Evolutionary conservation across 2,888 invertebrate genomes (phyloP).

Genomic region (Drosophila anomalata): DNA sequence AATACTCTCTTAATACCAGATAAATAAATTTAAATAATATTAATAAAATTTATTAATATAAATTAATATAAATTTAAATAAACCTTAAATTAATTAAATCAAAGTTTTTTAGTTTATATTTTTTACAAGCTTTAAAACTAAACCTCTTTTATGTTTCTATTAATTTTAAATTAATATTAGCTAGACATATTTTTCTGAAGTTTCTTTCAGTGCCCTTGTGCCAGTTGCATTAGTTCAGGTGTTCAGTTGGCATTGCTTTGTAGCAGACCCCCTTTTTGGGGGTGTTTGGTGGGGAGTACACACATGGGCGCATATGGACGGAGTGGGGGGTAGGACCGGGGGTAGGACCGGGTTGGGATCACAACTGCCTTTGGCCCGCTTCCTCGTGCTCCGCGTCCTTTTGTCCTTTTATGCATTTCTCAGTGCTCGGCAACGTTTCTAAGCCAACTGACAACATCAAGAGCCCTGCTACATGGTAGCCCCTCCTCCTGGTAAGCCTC

Average conservation of each 20-base stretch:
- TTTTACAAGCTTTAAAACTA: too few species aligned
- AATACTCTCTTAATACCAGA: too few species aligned
- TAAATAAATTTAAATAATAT: too few species aligned
- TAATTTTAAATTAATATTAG: not conserved
- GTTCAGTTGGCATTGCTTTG: constrained; percentile 45
- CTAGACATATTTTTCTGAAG: too few species aligned
- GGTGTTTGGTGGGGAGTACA: not conserved
- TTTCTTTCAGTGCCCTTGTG: constrained; percentile 8
- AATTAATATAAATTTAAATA: too few species aligned
- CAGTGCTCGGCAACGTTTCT: constrained; percentile 36
- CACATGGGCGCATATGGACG: not conserved
- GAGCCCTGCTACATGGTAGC: constrained; percentile 42
- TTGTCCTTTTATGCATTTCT: constrained; percentile 50
- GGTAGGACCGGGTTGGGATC: constrained; percentile 23
- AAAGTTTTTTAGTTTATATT: too few species aligned
- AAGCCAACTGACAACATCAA: constrained; percentile 64
- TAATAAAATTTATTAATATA: too few species aligned
- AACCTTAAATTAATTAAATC: too few species aligned
- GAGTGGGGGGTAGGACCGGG: not conserved
- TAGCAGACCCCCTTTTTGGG: constrained; percentile 6
- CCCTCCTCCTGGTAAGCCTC: constrained; percentile 7
- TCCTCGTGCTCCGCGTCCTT: constrained; percentile 32
- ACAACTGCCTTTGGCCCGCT: constrained; percentile 33
- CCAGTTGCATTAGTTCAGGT: constrained; percentile 35
- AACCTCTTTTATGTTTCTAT: not conserved